These are phyloP conservation scores for Xenopus borealis DNA, from an alignment of 2,113 vertebrate species.

Conservation along the genomic window DNA sequence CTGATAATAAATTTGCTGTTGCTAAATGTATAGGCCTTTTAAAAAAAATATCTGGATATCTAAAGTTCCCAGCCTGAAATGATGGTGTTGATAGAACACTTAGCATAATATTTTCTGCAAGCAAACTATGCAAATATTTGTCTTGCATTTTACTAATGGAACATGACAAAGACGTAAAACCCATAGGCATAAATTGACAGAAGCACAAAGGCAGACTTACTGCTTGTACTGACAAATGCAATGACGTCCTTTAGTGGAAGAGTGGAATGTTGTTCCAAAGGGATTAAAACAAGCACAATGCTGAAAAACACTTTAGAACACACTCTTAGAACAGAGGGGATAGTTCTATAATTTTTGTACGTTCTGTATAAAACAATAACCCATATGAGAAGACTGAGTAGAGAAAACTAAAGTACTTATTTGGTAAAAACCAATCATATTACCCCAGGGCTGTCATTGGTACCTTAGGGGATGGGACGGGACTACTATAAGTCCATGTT, in stretches of 20 bases:
- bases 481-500: no score
- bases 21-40: no score
- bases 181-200: conserved; percentile 18
- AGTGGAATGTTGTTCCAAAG: conserved; percentile 16
- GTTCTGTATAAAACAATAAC: no score
- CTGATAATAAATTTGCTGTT: no score
- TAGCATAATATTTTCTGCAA: neutral
- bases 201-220: conserved; percentile 16
- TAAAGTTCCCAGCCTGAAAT: conserved; percentile 15
- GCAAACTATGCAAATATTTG: conserved; percentile 36
- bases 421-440: no score
- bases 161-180: conserved; percentile 11
- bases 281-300: conserved; percentile 6
- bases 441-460: no score
- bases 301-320: no score
- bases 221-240: conserved; percentile 23
- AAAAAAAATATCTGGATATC: neutral
- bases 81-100: conserved; percentile 24
- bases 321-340: no score
- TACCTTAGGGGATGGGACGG: no score
- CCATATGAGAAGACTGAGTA: no score
- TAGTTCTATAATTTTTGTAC: no score
- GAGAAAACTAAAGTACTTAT: no score
- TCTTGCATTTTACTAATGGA: conserved; percentile 34
- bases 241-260: conserved; percentile 12